A percentile compares a stretch with the other conserved stretches of the same genome.
These are phyloP conservation scores for Popillia japonica DNA, from an alignment of 1,140 invertebrate genomes.

Conservation along the genomic window DNA sequence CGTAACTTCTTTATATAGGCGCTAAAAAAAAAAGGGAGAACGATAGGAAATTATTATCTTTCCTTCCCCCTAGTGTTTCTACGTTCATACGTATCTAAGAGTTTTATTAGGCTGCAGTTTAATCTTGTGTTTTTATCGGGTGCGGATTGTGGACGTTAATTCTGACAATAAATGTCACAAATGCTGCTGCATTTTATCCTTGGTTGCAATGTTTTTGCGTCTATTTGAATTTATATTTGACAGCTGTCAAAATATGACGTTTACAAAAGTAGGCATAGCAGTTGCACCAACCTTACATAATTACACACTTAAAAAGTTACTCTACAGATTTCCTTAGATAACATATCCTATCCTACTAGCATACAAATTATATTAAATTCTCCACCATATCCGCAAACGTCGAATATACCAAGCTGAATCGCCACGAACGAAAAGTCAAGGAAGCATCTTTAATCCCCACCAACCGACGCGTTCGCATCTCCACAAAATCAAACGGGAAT, in stretches of 20 bases:
- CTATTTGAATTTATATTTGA: too few relatives aligned
- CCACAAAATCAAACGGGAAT: conserved; percentile 34
- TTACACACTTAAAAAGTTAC: too few relatives aligned
- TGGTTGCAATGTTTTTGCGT: too few relatives aligned
- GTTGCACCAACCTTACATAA: too few relatives aligned
- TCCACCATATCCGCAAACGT: background rate
- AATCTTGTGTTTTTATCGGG: conserved; percentile 11
- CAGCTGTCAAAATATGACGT: too few relatives aligned
- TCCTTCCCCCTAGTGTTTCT: conserved; percentile 14
- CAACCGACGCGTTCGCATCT: conserved; percentile 40
- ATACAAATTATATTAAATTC: conserved; percentile 21
- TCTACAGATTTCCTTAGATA: too few relatives aligned
- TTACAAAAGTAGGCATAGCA: too few relatives aligned
- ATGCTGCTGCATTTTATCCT: background rate
- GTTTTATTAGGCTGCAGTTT: background rate
- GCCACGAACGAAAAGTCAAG: conserved; percentile 9
- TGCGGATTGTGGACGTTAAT: background rate
- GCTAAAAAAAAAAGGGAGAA: conserved; percentile 34
- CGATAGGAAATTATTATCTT: conserved; percentile 28
- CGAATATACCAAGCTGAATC: conserved; percentile 38
- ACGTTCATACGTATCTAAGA: background rate
- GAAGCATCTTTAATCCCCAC: conserved; percentile 40
- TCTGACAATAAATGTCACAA: background rate
- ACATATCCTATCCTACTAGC: too few relatives aligned
- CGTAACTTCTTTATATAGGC: conserved; percentile 35